Evolutionary conservation across 2,888 invertebrate species (phyloP), one percentile per base, ranked within the genome.

Genomic region (Pandemis corylana): DNA sequence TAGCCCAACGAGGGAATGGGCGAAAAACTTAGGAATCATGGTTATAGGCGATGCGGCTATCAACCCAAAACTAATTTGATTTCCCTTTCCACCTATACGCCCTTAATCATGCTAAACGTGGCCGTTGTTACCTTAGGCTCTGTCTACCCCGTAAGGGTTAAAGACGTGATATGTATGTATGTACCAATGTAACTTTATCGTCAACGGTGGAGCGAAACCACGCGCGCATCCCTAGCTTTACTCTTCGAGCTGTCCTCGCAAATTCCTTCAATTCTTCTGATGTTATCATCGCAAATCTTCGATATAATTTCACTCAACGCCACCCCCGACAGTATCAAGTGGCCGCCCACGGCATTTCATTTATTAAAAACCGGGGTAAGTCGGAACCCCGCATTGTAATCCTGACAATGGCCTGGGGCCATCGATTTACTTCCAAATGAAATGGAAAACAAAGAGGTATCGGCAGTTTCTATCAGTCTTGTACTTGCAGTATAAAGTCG

Each of bases 371-470:
- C 81, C 78, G 83, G 87, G 87, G 85, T 81, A 81, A 81, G 71
- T 75, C 76, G 71, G 77, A 81, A 75, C 84, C 84, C 88, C 82
- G 72, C 62, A 71, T 78, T 81, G 85, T 88, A 86, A 89, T 89
- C 87, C 84, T 82, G 83, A 84, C 85, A 84, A 85, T 83, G 83
- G 87, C 93, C 87, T 75, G 78, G 71, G 90, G 93, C 89, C 79
- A 90, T 90, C 89, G 90, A 93, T 92, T 89, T 88, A 89, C 89
- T 85, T 78, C 83, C 86, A 87, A 88, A 92, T 92, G 90, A 86
- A 92, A 90, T 90, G 85, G 88, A 87, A 92, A 92, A 92, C 91
- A 91, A 90, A 87, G 86, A 78, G 83, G 87, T 89, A 90, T 90
- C 87, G 86, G 77, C 85, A 87, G 86, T 88, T 86, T 83, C 70